phyloP scores from a whole-genome alignment of 2,888 invertebrate species.

The Tachina fera region DNA sequence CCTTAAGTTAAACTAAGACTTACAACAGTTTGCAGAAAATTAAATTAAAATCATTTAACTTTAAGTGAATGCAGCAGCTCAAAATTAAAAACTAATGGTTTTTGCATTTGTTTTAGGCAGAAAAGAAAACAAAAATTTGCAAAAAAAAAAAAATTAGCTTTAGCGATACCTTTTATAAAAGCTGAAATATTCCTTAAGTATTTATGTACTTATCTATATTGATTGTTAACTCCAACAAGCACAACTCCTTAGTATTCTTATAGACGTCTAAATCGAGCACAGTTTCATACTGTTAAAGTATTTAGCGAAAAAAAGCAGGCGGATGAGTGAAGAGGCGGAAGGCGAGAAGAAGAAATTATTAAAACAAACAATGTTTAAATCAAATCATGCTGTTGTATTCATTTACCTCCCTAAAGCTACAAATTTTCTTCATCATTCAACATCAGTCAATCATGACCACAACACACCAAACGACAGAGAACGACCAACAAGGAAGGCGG shows the following conservation, averaged over 20 bases:
- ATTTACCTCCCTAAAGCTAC: conserved; percentile 70
- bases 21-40: conserved; percentile 25
- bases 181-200: conserved; percentile 18
- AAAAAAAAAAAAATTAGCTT: background rate
- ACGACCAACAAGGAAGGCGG: conserved; percentile 44
- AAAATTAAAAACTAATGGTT: conserved; percentile 49
- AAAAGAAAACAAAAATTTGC: background rate
- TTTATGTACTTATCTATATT: background rate
- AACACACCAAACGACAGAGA: conserved; percentile 49
- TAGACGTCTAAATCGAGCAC: conserved; percentile 38
- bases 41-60: conserved; percentile 56
- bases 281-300: conserved; percentile 16
- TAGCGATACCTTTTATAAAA: background rate
- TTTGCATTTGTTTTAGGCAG: conserved; percentile 32
- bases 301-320: background rate
- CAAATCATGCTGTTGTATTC: conserved; percentile 62
- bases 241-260: conserved; percentile 24
- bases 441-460: conserved; percentile 69
- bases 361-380: conserved; percentile 70
- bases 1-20: conserved; percentile 46
- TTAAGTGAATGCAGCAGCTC: conserved; percentile 44
- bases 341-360: conserved; percentile 49
- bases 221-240: conserved; percentile 26
- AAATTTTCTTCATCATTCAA: conserved; percentile 66
- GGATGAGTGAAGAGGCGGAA: background rate